phyloP scores from a whole-genome alignment of 1,140 invertebrate species.

The Trachelipus rathkii region DNA sequence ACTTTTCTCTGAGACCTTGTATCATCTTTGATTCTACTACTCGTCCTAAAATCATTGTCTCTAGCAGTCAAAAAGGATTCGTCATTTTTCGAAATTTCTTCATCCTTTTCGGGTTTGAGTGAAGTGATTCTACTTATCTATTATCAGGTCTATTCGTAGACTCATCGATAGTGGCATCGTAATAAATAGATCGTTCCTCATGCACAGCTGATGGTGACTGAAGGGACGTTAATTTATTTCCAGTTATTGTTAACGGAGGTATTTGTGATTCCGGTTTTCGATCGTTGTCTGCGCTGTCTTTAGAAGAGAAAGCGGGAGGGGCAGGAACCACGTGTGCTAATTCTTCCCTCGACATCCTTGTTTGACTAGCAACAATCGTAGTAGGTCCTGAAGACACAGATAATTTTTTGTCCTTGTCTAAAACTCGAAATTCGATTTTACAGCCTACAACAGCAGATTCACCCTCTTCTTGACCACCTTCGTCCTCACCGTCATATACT shows the following conservation, averaged over 20 bases:
- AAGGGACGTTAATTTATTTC: slow-evolving; percentile 35
- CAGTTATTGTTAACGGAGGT: slow-evolving; percentile 30
- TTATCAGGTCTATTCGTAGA: slow-evolving; percentile 26
- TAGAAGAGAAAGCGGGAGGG: slow-evolving; percentile 34
- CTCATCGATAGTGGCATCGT: slow-evolving; percentile 40
- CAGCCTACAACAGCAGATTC: slow-evolving; percentile 40
- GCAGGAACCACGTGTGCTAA: slow-evolving; percentile 40
- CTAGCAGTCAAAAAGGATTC: slow-evolving; percentile 34
- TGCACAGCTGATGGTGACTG: slow-evolving; percentile 37
- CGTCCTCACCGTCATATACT: slow-evolving; percentile 28
- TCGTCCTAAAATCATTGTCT: slow-evolving; percentile 26
- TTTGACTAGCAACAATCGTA: slow-evolving; percentile 41
- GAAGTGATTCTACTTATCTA: slow-evolving; percentile 30
- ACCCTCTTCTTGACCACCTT: slow-evolving; percentile 28
- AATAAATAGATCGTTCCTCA: slow-evolving; percentile 46
- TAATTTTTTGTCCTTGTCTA: slow-evolving; percentile 43
- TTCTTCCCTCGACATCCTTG: slow-evolving; percentile 39
- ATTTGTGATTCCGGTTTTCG: slow-evolving; percentile 28
- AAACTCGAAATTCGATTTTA: slow-evolving; percentile 44
- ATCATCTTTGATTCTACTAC: slow-evolving; percentile 33
- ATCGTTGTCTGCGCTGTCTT: slow-evolving; percentile 27
- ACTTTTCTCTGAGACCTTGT: slow-evolving; percentile 26
- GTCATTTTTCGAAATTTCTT: slow-evolving; percentile 41
- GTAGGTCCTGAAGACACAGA: slow-evolving; percentile 38
- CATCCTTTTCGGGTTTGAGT: slow-evolving; percentile 39